Evolutionary conservation across 2,113 vertebrate species (phyloP), one percentile per base, ranked within the genome.

Genomic region (Varanus salvator): DNA sequence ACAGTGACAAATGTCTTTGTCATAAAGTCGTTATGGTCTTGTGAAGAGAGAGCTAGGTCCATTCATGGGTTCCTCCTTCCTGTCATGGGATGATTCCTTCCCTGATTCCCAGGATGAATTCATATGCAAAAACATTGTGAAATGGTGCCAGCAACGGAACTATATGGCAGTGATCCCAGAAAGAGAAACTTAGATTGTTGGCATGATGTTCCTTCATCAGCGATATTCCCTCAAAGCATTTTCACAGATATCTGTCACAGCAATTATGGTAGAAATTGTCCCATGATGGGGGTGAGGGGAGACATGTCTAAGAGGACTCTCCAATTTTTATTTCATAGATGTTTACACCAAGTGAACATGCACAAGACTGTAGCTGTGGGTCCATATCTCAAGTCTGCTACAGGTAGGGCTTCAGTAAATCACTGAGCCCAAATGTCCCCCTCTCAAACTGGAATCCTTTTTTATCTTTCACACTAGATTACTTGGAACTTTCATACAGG

Each of bases 171-270:
- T 25, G 88, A 90, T 90, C 88, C 88, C 88, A 90, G 88, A 84
- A 90, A 85, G 34, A 90, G 83, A 90, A 90, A 90, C 83, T 85
- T 80, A 85, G 88, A 90, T 85, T 85, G 88, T 80, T 90, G 88
- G 88, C 88, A 90, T 57, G 75, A 85, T 85, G 88, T 85, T 90
- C 88, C 50, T 69, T 88, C 87, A 85, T 90, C 88, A 90, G 83
- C 88, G 85, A 90, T 90, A 85, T n/a, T 85, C 80, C 84, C 75
- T 90, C 88, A 90, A 90, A 90, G 83, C 83, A 80, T 90, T 90
- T 90, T 90, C 83, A 90, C 88, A 90, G 83, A 85, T 90, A 90
- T 85, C 83, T 90, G 88, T 90, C 88, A 90, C n/a, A 85, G 88
- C 75, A 90, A 85, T 85, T 90, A 90, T 80, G 75, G 75, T 64